These are phyloP conservation scores for Peribatodes rhomboidaria DNA, from an alignment of 2,888 invertebrate genomes.

Conservation along the genomic window DNA sequence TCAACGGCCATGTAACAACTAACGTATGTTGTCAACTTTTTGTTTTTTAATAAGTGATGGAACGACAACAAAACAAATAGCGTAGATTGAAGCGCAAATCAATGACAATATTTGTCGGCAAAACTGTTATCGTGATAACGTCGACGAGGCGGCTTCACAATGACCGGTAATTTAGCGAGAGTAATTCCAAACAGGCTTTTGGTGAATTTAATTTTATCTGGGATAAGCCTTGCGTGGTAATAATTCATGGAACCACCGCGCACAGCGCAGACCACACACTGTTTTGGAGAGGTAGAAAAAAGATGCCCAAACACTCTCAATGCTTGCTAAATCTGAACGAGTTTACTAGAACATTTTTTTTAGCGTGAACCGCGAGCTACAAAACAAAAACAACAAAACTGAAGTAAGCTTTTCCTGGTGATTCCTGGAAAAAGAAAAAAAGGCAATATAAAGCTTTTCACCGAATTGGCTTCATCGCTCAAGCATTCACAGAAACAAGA, in stretches of 20 bases:
- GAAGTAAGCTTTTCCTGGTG: conserved; percentile 16
- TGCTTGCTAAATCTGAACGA: not conserved
- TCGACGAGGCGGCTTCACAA: conserved; percentile 65
- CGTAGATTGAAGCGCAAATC: conserved; percentile 58
- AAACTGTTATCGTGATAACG: conserved; percentile 68
- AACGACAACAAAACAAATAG: conserved; percentile 44
- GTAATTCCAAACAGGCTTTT: conserved; percentile 67
- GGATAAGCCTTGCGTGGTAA: conserved; percentile 65
- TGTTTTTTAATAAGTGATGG: conserved; percentile 47
- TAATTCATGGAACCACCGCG: conserved; percentile 69
- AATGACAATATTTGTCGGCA: conserved; percentile 67
- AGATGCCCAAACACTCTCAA: conserved; percentile 37
- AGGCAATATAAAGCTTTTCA: conserved; percentile 38
- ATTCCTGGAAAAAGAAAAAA: conserved; percentile 26
- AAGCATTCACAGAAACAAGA: conserved; percentile 46
- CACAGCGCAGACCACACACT: conserved; percentile 41
- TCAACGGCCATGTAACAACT: not conserved
- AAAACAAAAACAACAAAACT: conserved; percentile 1
- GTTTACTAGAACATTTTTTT: conserved; percentile 9
- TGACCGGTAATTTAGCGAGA: conserved; percentile 75
- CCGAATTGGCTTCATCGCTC: conserved; percentile 43
- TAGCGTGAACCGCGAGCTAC: not conserved
- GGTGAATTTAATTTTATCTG: conserved; percentile 76
- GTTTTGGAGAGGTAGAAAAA: conserved; percentile 37
- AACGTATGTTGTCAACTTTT: conserved; percentile 8